Conservation (phyloP, 2,797 vertebrate species). For the Moxostoma hubbsi region DNA sequence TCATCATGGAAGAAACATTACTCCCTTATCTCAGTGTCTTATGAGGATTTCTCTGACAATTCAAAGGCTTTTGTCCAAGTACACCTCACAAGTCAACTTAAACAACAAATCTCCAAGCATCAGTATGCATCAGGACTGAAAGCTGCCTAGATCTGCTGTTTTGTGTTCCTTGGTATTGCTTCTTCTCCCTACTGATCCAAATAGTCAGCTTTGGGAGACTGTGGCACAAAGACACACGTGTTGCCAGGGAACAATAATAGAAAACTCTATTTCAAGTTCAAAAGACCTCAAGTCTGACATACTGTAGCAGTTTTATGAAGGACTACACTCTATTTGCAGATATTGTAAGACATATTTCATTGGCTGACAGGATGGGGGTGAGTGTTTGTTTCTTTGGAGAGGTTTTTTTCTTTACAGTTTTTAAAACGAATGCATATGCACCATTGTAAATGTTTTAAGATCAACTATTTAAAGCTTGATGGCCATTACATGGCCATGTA, state of each 20-base stretch:
- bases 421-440: conserved; percentile 10
- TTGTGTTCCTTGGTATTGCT: conserved; percentile 77
- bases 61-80: conserved; percentile 73
- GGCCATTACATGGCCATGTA: not conserved
- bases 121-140: conserved; percentile 70
- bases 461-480: conserved; percentile 15
- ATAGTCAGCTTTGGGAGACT: conserved; percentile 76
- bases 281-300: conserved; percentile 75
- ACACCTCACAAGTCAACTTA: conserved; percentile 64
- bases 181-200: conserved; percentile 78
- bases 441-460: not conserved
- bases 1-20: conserved; percentile 68
- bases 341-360: conserved; percentile 60
- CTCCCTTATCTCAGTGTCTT: conserved; percentile 68
- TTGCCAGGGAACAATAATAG: conserved; percentile 78
- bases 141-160: conserved; percentile 78
- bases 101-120: conserved; percentile 74
- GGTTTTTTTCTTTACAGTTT: not conserved
- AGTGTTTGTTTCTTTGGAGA: conserved; percentile 11
- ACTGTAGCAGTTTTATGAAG: conserved; percentile 67
- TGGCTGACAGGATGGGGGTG: conserved; percentile 48
- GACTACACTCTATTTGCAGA: conserved; percentile 67
- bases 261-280: conserved; percentile 71
- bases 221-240: conserved; percentile 73
- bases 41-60: conserved; percentile 73